These are phyloP conservation scores for Stylophora pistillata DNA, from an alignment of 64 coral and sea anemone species.

Conservation along the genomic window DNA sequence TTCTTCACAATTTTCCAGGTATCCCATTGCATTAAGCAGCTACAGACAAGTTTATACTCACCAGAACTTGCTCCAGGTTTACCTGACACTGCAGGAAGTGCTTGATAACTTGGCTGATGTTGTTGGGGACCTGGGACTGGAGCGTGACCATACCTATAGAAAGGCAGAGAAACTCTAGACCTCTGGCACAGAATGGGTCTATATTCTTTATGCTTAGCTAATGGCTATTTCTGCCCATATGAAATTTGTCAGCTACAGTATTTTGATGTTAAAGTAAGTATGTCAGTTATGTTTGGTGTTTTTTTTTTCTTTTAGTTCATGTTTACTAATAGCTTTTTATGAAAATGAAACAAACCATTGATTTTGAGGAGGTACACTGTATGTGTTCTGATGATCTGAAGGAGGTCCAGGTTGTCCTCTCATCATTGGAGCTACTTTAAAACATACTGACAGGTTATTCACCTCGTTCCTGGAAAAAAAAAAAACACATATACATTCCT, in stretches of 20 bases:
- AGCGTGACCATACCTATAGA: conserved; percentile 45
- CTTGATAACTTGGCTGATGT: conserved; percentile 50
- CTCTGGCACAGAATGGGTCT: background rate
- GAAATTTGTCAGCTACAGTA: no score
- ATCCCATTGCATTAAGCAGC: no score
- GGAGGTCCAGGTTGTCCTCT: conserved; percentile 22
- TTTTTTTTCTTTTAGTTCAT: no score
- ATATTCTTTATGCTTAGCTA: background rate
- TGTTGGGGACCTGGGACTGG: conserved; percentile 28
- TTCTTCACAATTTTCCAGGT: no score
- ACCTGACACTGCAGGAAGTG: conserved; percentile 11
- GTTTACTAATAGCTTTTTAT: background rate
- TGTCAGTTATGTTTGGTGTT: no score
- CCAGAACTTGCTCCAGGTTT: conserved; percentile 75
- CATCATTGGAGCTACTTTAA: conserved; percentile 37
- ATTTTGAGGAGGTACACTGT: conserved; percentile 59
- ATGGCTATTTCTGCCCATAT: no score
- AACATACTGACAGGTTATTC: conserved; percentile 83
- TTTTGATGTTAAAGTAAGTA: no score
- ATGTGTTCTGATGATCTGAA: conserved; percentile 24
- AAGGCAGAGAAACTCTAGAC: background rate
- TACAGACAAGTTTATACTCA: background rate
- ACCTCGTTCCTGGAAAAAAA: conserved; percentile 76
- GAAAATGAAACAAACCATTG: conserved; percentile 56
- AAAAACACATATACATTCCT: background rate